phyloP scores from a whole-genome alignment of 2,113 vertebrate genomes.

The Monopterus albus region DNA sequence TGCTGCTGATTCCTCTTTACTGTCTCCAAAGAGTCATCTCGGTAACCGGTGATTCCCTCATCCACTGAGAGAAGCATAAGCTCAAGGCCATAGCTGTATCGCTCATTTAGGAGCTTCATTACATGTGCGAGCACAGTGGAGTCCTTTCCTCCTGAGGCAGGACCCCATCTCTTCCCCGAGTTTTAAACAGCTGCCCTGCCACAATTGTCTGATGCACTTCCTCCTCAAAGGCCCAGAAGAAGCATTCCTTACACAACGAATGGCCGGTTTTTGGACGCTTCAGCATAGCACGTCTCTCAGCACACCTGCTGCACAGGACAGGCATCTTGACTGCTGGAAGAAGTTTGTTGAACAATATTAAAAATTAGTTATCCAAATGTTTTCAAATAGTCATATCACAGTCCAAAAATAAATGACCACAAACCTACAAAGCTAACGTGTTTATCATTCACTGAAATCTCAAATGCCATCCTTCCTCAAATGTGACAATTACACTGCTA shows the following conservation, averaged over 20 bases:
- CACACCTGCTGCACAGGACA: constrained; percentile 82
- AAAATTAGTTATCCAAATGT: background rate
- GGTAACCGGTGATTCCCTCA: constrained; percentile 90
- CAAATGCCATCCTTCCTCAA: too few species aligned
- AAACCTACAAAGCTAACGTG: too few species aligned
- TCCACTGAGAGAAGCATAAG: constrained; percentile 89
- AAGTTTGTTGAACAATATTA: background rate
- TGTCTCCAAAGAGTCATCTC: constrained; percentile 88
- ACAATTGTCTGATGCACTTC: constrained; percentile 87
- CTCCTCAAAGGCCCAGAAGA: constrained; percentile 89
- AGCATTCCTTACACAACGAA: constrained; percentile 87
- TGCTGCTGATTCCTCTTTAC: constrained; percentile 86
- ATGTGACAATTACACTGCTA: too few species aligned
- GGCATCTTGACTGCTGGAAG: constrained; percentile 74
- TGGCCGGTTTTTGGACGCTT: constrained; percentile 83
- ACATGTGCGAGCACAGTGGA: constrained; percentile 90
- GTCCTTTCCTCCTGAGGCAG: constrained; percentile 91
- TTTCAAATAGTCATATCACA: too few species aligned
- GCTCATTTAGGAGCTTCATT: constrained; percentile 84
- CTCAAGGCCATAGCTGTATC: constrained; percentile 83
- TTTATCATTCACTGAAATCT: too few species aligned
- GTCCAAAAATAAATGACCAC: too few species aligned
- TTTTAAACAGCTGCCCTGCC: constrained; percentile 81
- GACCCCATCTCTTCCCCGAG: constrained; percentile 84
- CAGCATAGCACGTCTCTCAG: constrained; percentile 72